Percentiles rank a stretch among this genome's conserved stretches.
Evolutionary conservation across 2,888 invertebrate species (phyloP).

Genomic region (Drosophila histrio): DNA sequence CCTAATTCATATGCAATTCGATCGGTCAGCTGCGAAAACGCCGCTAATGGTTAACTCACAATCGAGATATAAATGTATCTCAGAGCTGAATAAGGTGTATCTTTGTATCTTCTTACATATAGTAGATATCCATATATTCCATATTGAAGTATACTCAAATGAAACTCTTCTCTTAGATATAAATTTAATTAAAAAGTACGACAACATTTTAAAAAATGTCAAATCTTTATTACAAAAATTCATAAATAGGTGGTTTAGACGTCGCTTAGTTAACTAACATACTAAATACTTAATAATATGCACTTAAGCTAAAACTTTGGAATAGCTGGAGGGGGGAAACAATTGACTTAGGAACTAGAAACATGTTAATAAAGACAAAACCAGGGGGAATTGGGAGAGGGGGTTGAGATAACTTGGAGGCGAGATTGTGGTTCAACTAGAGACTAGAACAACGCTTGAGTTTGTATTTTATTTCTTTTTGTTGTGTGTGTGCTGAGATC

Average conservation of each 20-base stretch:
- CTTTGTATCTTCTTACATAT: neutral
- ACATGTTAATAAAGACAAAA: constrained; percentile 50
- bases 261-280: constrained; percentile 39
- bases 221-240: constrained; percentile 64
- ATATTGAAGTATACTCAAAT: neutral
- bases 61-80: neutral
- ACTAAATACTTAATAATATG: constrained; percentile 36
- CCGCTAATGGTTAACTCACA: no score
- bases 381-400: constrained; percentile 12
- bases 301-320: constrained; percentile 67
- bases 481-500: constrained; percentile 34
- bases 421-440: constrained; percentile 57
- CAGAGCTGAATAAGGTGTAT: neutral
- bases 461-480: constrained; percentile 19
- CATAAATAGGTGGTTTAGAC: constrained; percentile 73
- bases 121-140: neutral
- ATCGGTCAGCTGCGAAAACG: no score
- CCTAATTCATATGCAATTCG: no score
- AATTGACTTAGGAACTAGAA: constrained; percentile 60
- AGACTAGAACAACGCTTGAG: constrained; percentile 82
- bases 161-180: no score
- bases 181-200: neutral
- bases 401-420: constrained; percentile 23
- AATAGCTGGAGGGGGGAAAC: constrained; percentile 68
- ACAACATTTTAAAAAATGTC: constrained; percentile 5